Conservation (phyloP, 2,113 vertebrate genomes). For the Carassius auratus region DNA sequence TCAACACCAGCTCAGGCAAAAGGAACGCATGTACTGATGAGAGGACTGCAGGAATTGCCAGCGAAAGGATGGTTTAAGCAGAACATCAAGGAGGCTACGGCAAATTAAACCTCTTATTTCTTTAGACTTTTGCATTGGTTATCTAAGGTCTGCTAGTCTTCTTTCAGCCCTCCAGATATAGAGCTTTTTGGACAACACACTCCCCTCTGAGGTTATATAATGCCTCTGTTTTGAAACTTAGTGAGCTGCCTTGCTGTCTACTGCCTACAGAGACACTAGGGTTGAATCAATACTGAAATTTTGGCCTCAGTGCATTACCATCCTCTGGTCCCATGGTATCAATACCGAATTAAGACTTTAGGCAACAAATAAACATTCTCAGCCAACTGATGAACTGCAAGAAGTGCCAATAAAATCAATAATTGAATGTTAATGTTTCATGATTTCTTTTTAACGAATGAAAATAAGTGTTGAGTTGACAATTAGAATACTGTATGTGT, state of each 20-base stretch:
- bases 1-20: constrained; percentile 38
- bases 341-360: neutral
- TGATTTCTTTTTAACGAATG: neutral
- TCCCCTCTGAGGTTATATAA: neutral
- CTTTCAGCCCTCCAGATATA: neutral
- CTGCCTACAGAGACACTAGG: neutral
- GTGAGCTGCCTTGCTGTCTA: neutral
- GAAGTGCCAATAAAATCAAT: neutral
- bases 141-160: neutral
- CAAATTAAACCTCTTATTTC: neutral
- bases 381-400: neutral
- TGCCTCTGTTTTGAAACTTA: neutral
- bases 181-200: neutral
- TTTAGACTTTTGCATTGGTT: neutral
- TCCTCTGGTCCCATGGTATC: neutral
- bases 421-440: neutral
- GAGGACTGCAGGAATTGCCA: constrained; percentile 23
- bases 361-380: neutral
- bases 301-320: neutral
- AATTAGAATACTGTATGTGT: neutral
- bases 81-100: constrained; percentile 5
- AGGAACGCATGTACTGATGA: constrained; percentile 24
- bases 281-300: neutral
- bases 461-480: neutral
- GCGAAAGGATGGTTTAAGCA: constrained; percentile 7